A percentile compares a stretch with the other conserved stretches of the same genome.
Conservation (phyloP, 1,140 invertebrate genomes). For the Nymphalis io region DNA sequence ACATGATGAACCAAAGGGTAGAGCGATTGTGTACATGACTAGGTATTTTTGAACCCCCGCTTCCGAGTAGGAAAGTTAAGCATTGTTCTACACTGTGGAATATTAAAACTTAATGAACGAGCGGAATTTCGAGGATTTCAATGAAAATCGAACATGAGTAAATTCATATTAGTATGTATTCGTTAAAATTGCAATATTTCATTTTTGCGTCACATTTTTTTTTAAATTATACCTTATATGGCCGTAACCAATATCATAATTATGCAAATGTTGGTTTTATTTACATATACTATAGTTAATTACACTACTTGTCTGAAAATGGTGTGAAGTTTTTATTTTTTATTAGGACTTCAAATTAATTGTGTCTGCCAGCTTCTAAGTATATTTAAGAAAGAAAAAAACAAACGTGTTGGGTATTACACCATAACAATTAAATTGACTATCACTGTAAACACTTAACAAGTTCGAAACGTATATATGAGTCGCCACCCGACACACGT, state of each 20-base stretch:
- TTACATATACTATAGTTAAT: too few species aligned
- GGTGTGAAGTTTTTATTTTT: too few species aligned
- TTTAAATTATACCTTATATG: too few species aligned
- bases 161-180: not conserved
- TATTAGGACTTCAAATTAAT: too few species aligned
- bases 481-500: conserved; percentile 28
- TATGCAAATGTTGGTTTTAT: too few species aligned
- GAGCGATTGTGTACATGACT: conserved; percentile 67
- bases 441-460: conserved; percentile 16
- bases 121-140: conserved; percentile 19
- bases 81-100: conserved; percentile 43
- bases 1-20: conserved; percentile 68
- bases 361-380: too few species aligned
- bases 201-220: not conserved
- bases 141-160: conserved; percentile 7
- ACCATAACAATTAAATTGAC: conserved; percentile 7
- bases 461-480: conserved; percentile 11
- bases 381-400: too few species aligned
- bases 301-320: too few species aligned
- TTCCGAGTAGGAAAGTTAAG: conserved; percentile 49
- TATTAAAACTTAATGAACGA: conserved; percentile 42
- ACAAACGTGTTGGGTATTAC: not conserved
- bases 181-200: not conserved
- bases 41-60: conserved; percentile 50
- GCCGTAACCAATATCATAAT: too few species aligned